Conservation (phyloP, 2,113 vertebrate species). For the Geococcyx californianus region DNA sequence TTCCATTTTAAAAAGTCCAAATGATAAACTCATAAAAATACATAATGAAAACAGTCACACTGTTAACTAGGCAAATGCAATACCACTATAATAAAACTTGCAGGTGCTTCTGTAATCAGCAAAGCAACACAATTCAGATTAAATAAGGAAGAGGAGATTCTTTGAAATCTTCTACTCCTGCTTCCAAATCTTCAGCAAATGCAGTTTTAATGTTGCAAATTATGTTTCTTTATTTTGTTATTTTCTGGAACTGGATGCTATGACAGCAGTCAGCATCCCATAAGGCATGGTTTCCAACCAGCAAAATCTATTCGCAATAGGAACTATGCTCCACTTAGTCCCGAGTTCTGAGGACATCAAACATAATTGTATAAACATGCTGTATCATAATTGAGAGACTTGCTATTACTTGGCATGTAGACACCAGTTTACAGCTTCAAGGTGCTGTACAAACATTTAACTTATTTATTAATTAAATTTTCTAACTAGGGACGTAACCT, state of each 20-base stretch:
- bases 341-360: conserved; percentile 33
- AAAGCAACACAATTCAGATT: background rate
- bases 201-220: background rate
- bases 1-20: conserved; percentile 65
- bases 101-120: background rate
- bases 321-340: conserved; percentile 12
- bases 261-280: background rate
- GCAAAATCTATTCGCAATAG: conserved; percentile 40
- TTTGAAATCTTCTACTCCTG: background rate
- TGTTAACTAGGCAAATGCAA: conserved; percentile 36
- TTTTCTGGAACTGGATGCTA: background rate
- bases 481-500: conserved; percentile 55
- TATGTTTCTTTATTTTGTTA: background rate
- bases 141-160: background rate
- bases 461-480: conserved; percentile 57
- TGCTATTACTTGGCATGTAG: conserved; percentile 15
- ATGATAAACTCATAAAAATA: conserved; percentile 61
- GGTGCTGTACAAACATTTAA: conserved; percentile 56
- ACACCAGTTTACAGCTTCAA: conserved; percentile 46
- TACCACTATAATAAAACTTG: background rate
- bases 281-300: background rate
- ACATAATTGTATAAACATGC: conserved; percentile 12
- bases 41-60: conserved; percentile 52
- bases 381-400: background rate
- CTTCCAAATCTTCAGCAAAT: conserved; percentile 27